Conservation (phyloP, 2,888 invertebrate genomes). For the Melanostoma scalare region DNA sequence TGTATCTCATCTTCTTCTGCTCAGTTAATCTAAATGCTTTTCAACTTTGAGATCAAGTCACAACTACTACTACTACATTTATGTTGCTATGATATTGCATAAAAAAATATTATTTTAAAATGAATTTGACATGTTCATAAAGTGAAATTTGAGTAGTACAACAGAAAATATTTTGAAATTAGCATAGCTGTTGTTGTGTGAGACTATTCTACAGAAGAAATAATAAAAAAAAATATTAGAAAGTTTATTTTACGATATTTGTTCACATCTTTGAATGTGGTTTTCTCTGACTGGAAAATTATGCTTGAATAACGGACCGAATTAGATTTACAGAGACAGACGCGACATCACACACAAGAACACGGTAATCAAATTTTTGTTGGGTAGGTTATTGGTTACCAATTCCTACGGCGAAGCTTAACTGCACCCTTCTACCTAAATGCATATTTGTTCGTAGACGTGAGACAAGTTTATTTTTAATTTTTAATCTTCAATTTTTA, state of each 20-base stretch:
- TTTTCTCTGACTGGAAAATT: not conserved
- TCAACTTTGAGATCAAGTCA: constrained; percentile 42
- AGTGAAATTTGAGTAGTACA: constrained; percentile 50
- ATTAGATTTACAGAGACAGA: too few species aligned
- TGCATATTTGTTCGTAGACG: too few species aligned
- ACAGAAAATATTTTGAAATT: constrained; percentile 41
- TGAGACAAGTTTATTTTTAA: too few species aligned
- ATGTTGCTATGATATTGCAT: constrained; percentile 22
- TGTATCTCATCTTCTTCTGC: too few species aligned
- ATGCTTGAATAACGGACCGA: too few species aligned
- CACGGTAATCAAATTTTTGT: too few species aligned
- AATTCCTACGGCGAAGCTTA: too few species aligned
- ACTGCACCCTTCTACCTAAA: too few species aligned
- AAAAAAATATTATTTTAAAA: constrained; percentile 48
- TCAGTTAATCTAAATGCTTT: constrained; percentile 65
- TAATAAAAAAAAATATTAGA: constrained; percentile 42
- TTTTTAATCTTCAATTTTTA: too few species aligned
- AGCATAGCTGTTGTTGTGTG: constrained; percentile 22
- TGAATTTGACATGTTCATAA: constrained; percentile 53
- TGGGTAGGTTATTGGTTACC: too few species aligned
- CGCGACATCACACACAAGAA: too few species aligned
- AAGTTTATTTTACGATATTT: constrained; percentile 44
- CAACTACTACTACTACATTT: too few species aligned
- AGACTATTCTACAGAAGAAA: constrained; percentile 27
- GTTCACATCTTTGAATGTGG: constrained; percentile 26